phyloP scores from a whole-genome alignment of 1,140 invertebrate species.

The Lepidurus apus region DNA sequence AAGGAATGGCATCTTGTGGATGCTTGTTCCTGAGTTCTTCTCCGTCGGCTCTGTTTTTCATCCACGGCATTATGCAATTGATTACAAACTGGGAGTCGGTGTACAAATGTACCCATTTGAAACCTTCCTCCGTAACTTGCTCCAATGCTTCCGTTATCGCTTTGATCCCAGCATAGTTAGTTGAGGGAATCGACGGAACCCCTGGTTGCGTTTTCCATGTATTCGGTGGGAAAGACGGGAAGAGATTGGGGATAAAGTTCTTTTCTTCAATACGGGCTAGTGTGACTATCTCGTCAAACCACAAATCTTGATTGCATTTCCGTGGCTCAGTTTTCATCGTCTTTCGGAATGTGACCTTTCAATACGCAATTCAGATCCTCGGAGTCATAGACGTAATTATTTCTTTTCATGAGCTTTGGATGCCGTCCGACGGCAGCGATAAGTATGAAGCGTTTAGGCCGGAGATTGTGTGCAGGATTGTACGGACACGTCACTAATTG shows the following conservation, averaged over 20 bases:
- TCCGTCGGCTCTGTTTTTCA: conserved; percentile 60
- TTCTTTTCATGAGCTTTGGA: background rate
- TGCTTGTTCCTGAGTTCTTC: conserved; percentile 79
- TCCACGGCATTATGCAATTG: conserved; percentile 81
- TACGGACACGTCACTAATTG: background rate
- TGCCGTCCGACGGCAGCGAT: background rate
- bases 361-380: background rate
- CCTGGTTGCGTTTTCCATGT: too few relatives aligned
- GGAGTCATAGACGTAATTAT: background rate
- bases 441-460: background rate
- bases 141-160: conserved; percentile 75
- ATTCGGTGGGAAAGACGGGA: too few relatives aligned
- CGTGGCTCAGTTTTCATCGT: too few relatives aligned
- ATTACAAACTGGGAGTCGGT: conserved; percentile 94
- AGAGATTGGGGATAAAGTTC: too few relatives aligned
- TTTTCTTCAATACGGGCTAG: too few relatives aligned
- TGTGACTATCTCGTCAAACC: too few relatives aligned
- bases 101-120: conserved; percentile 67
- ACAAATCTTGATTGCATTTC: too few relatives aligned
- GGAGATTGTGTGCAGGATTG: background rate
- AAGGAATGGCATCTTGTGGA: too few relatives aligned
- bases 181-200: too few relatives aligned
- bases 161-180: conserved; percentile 93
- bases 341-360: background rate
- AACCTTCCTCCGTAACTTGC: conserved; percentile 38